Percentiles rank a stretch among this genome's conserved stretches.
phyloP scores from a whole-genome alignment of 2,113 vertebrate genomes.

The Psettodes erumei region DNA sequence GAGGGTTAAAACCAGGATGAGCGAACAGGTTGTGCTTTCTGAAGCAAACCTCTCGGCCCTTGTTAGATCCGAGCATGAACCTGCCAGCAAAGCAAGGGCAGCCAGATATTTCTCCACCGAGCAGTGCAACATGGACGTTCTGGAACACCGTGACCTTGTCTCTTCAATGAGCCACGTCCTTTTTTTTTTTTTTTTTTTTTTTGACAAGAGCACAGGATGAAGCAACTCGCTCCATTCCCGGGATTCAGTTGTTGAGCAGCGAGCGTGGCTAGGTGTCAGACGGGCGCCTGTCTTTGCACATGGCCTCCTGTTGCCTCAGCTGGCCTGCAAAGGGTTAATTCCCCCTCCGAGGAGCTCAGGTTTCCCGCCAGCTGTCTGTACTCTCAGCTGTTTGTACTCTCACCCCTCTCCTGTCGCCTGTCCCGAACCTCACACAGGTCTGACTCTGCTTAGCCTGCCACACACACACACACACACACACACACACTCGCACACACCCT shows the following conservation, averaged over 20 bases:
- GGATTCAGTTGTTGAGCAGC: not conserved
- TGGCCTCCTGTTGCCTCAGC: conserved; percentile 48
- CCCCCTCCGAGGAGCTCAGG: conserved; percentile 62
- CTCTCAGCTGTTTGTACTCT: conserved; percentile 81
- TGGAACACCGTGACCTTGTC: conserved; percentile 10
- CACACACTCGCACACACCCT: not conserved
- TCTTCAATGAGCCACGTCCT: not conserved
- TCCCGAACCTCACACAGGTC: conserved; percentile 45
- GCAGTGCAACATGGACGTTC: not conserved
- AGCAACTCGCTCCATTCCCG: not conserved
- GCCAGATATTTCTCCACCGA: not conserved
- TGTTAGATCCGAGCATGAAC: not conserved
- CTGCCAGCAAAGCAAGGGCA: not conserved
- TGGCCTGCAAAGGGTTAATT: conserved; percentile 71
- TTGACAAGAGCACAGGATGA: not conserved
- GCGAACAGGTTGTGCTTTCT: not conserved
- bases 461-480: not conserved
- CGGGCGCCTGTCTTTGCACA: conserved; percentile 20
- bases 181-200: not conserved
- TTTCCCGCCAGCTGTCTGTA: conserved; percentile 82
- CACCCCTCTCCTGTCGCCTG: conserved; percentile 40
- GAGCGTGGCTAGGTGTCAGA: not conserved
- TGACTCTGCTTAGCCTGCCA: not conserved
- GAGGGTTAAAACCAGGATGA: conserved; percentile 1
- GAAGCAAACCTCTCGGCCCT: not conserved